phyloP scores from a whole-genome alignment of 2,797 vertebrate species.

The Xerus rutilus region DNA sequence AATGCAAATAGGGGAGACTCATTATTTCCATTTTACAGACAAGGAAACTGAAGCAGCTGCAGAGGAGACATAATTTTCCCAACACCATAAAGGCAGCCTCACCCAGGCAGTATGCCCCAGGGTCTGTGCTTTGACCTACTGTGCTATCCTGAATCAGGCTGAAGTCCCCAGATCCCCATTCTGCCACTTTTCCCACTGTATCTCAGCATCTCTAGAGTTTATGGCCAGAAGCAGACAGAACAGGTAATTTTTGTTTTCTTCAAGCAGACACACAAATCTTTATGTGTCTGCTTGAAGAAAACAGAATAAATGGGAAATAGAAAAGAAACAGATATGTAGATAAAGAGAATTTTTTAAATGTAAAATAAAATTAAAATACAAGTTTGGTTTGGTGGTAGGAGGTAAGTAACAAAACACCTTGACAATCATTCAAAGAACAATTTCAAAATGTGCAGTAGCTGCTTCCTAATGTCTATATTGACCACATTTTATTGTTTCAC shows the following conservation, averaged over 20 bases:
- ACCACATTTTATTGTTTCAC: neutral
- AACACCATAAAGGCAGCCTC: neutral
- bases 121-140: neutral
- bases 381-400: neutral
- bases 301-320: neutral
- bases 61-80: neutral
- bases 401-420: neutral
- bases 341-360: neutral
- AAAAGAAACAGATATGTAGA: neutral
- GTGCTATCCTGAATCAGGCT: neutral
- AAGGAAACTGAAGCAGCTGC: neutral
- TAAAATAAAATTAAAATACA: neutral
- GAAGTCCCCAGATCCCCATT: neutral
- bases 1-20: neutral
- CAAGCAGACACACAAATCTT: slow-evolving; percentile 1
- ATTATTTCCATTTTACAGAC: neutral
- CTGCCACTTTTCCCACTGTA: neutral
- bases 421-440: neutral
- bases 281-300: too few species aligned
- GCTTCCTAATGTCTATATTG: neutral
- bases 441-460: neutral
- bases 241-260: slow-evolving; percentile 25
- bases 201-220: neutral
- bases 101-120: neutral
- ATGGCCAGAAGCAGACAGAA: neutral